Conservation (phyloP, 2,797 vertebrate species). For the Muscicapa comitata region DNA sequence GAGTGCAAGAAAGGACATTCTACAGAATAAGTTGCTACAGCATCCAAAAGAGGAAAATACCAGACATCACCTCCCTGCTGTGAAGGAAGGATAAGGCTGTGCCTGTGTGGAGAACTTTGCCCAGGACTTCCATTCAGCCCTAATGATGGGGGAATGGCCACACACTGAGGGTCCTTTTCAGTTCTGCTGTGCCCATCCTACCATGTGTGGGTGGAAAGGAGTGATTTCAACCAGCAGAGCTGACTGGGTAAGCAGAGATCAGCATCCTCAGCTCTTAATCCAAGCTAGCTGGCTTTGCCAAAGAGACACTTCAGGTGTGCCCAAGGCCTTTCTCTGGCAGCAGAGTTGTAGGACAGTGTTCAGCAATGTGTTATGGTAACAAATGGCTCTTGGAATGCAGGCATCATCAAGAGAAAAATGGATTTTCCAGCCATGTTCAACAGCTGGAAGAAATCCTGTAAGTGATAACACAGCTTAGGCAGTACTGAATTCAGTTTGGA, state of each 20-base stretch:
- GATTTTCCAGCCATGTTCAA: neutral
- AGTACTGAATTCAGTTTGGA: neutral
- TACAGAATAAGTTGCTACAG: neutral
- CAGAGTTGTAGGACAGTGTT: fast-evolving
- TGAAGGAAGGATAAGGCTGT: neutral
- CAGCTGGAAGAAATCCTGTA: neutral
- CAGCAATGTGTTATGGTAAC: fast-evolving
- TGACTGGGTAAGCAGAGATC: neutral
- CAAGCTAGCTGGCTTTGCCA: neutral
- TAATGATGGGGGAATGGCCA: neutral
- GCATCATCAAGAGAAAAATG: neutral
- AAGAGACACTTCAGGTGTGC: neutral
- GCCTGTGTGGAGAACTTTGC: neutral
- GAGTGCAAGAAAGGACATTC: neutral
- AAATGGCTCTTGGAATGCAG: neutral
- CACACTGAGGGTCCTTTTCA: neutral
- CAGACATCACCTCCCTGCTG: neutral
- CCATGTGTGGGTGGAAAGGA: neutral
- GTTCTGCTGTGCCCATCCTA: neutral
- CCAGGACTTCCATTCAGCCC: neutral
- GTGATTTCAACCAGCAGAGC: neutral
- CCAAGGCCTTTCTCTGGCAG: neutral
- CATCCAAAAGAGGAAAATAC: neutral
- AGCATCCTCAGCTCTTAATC: neutral
- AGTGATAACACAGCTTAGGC: neutral